These are phyloP conservation scores for Atopsyche davidsoni DNA, from an alignment of 1,140 invertebrate species.

Conservation along the genomic window DNA sequence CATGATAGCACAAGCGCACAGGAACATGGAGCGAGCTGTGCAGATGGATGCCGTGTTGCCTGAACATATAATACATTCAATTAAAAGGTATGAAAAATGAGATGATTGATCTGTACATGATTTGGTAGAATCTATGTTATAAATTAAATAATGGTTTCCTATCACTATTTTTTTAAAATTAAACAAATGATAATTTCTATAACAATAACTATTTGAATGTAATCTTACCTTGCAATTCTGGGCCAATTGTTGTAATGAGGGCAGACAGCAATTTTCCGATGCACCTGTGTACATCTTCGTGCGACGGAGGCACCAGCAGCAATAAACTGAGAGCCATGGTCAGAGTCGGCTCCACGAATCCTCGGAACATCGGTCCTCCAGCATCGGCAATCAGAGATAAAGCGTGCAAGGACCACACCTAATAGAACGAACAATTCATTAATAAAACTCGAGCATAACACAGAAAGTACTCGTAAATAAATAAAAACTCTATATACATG, in stretches of 20 bases:
- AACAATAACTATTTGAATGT: too few relatives aligned
- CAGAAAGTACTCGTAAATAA: background rate
- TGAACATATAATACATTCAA: conserved; percentile 32
- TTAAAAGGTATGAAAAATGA: too few relatives aligned
- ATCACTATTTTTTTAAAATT: conserved; percentile 4
- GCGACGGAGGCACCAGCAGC: conserved; percentile 79
- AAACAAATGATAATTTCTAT: conserved; percentile 1
- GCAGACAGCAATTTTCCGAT: conserved; percentile 91
- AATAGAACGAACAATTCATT: conserved; percentile 23
- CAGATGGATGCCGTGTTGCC: conserved; percentile 63
- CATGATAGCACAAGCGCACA: conserved; percentile 88
- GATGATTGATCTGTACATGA: too few relatives aligned
- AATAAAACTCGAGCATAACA: conserved; percentile 3
- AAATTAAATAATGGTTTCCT: conserved; percentile 13
- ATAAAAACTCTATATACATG: background rate
- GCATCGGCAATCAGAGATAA: conserved; percentile 93
- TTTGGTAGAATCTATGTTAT: too few relatives aligned
- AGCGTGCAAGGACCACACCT: conserved; percentile 96
- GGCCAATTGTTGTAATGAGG: conserved; percentile 94
- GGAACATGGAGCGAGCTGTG: conserved; percentile 70
- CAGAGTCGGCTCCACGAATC: conserved; percentile 92
- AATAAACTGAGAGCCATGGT: conserved; percentile 84
- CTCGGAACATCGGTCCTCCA: conserved; percentile 96
- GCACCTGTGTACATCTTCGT: conserved; percentile 90
- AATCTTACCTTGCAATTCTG: conserved; percentile 92